Conservation (phyloP, 2,113 vertebrate species). For the Catharus fuscescens region DNA sequence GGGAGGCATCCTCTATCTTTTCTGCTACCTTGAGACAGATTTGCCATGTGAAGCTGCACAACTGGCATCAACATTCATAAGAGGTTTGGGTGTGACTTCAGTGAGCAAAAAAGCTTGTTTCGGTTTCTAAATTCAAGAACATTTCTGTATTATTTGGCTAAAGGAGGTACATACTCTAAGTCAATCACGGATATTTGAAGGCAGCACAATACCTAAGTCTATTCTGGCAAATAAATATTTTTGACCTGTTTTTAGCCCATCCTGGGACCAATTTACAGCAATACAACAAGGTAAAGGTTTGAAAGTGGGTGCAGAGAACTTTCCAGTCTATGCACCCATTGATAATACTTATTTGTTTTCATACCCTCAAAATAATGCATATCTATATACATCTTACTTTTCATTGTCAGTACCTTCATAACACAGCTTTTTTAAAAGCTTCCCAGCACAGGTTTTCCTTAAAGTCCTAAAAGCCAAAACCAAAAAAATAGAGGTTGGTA, state of each 20-base stretch:
- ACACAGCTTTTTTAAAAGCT: constrained; percentile 37
- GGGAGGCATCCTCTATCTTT: background rate
- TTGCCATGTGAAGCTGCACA: constrained; percentile 44
- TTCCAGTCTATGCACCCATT: background rate
- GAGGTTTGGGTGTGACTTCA: constrained; percentile 47
- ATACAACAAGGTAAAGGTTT: background rate
- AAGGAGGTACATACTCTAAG: background rate
- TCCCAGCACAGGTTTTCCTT: background rate
- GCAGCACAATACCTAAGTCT: constrained; percentile 41
- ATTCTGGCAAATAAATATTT: constrained; percentile 11
- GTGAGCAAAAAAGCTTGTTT: constrained; percentile 40
- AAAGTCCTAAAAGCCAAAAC: background rate
- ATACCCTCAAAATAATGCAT: background rate
- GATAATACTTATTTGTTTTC: background rate
- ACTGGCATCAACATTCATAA: constrained; percentile 60
- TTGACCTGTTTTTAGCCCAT: background rate
- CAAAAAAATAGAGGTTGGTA: background rate
- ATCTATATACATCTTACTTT: background rate
- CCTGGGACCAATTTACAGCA: background rate
- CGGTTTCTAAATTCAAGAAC: constrained; percentile 19
- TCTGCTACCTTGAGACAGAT: background rate
- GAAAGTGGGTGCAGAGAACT: background rate
- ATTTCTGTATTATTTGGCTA: background rate
- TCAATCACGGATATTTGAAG: constrained; percentile 48
- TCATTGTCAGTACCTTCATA: constrained; percentile 34